Conservation (phyloP, 1,140 invertebrate genomes). For the Brachionus sp. region DNA sequence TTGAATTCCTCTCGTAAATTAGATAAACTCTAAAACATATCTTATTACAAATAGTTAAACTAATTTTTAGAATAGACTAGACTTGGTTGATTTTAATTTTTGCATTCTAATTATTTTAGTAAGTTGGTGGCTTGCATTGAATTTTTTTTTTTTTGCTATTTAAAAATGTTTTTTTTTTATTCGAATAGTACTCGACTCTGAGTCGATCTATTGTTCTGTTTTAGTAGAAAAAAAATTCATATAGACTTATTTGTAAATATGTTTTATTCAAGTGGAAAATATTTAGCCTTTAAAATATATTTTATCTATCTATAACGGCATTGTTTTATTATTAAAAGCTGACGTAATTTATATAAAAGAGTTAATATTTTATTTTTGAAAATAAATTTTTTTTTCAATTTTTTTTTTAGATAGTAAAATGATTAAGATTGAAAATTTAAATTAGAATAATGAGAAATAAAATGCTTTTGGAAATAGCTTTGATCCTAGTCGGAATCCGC, state of each 20-base stretch:
- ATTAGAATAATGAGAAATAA: too few species aligned
- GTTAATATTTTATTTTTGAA: too few species aligned
- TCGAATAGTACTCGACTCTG: neutral
- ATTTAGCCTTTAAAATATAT: neutral
- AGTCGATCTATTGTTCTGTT: neutral
- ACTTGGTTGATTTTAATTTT: conserved; percentile 3
- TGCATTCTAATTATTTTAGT: conserved; percentile 30
- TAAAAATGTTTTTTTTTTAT: neutral
- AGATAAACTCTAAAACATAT: conserved; percentile 19
- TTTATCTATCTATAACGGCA: too few species aligned
- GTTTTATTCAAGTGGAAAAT: neutral
- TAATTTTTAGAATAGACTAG: neutral
- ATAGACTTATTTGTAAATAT: neutral
- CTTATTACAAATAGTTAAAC: conserved; percentile 26
- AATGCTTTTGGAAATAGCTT: too few species aligned
- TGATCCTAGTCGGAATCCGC: too few species aligned
- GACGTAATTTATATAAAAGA: too few species aligned
- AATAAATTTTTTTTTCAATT: too few species aligned
- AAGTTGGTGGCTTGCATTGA: conserved; percentile 2
- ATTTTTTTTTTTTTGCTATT: neutral
- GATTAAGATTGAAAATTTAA: too few species aligned
- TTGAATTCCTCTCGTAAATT: neutral
- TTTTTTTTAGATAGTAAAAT: too few species aligned
- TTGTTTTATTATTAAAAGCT: too few species aligned
- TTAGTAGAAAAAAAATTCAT: neutral